These are phyloP conservation scores for Oxyura jamaicensis DNA, from an alignment of 2,113 vertebrate genomes.

Conservation along the genomic window DNA sequence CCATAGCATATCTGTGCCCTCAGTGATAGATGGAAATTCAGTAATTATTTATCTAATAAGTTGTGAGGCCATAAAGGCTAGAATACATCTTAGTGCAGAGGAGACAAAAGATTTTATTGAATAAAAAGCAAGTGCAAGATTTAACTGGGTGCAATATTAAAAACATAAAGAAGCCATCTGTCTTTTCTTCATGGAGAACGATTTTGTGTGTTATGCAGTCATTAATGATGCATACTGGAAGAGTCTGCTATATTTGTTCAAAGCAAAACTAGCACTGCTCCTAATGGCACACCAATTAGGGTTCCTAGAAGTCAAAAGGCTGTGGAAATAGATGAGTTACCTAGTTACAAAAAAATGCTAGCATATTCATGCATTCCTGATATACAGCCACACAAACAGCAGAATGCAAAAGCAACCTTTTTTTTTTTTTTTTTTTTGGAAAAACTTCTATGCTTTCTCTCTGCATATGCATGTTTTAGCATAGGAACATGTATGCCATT, in stretches of 20 bases:
- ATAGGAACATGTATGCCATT: not conserved
- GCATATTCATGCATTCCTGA: not conserved
- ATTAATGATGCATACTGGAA: constrained; percentile 44
- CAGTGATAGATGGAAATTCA: constrained; percentile 18
- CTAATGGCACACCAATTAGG: constrained; percentile 31
- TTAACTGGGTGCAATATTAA: constrained; percentile 54
- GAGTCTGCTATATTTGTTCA: not conserved
- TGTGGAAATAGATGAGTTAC: constrained; percentile 10
- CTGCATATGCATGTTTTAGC: not conserved
- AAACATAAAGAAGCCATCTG: constrained; percentile 36
- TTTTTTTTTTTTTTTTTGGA: not conserved
- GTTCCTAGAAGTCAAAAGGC: constrained; percentile 48
- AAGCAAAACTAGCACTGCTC: not conserved
- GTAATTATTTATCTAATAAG: constrained; percentile 54
- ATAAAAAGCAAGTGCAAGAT: constrained; percentile 29
- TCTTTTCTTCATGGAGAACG: constrained; percentile 25
- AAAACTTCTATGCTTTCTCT: not conserved
- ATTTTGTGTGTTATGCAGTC: not conserved
- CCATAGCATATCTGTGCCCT: not conserved
- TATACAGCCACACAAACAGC: not conserved
- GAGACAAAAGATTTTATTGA: constrained; percentile 19
- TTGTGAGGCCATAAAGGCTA: constrained; percentile 7
- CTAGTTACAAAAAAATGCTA: not conserved
- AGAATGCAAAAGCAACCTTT: not conserved
- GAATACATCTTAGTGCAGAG: constrained; percentile 28